Conservation (phyloP, 2,113 vertebrate genomes). For the Mesitornis unicolor region DNA sequence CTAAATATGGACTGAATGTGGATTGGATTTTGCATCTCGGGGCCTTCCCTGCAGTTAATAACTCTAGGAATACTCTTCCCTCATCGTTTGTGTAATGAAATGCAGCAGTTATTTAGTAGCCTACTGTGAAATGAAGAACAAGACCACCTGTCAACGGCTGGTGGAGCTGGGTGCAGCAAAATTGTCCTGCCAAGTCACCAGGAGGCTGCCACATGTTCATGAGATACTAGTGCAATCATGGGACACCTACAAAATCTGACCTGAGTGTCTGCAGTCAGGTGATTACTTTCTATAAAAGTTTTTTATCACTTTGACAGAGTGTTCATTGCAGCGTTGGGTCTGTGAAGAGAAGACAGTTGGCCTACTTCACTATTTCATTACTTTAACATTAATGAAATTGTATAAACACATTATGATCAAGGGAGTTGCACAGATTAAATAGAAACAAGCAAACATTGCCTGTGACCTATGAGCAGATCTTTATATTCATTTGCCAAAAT, state of each 20-base stretch:
- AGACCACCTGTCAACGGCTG: background rate
- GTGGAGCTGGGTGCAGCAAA: background rate
- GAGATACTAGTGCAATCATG: background rate
- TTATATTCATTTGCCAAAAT: background rate
- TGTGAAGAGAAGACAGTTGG: background rate
- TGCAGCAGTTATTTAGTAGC: background rate
- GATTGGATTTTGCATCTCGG: background rate
- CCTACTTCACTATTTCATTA: background rate
- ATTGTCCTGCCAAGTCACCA: background rate
- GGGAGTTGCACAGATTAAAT: background rate
- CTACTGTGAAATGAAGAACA: background rate
- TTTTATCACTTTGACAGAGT: constrained; percentile 1
- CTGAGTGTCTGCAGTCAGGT: background rate
- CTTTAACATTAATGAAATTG: background rate
- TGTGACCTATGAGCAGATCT: background rate
- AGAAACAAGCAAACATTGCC: background rate
- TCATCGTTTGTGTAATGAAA: background rate
- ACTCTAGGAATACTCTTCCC: background rate
- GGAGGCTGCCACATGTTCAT: background rate
- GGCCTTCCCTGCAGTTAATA: background rate
- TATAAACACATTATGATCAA: background rate
- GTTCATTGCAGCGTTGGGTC: background rate
- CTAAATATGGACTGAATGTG: background rate
- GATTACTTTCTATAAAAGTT: background rate
- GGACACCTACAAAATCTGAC: constrained; percentile 10